These are phyloP conservation scores for Hyphantria cunea DNA, from an alignment of 1,140 invertebrate species.

Conservation along the genomic window DNA sequence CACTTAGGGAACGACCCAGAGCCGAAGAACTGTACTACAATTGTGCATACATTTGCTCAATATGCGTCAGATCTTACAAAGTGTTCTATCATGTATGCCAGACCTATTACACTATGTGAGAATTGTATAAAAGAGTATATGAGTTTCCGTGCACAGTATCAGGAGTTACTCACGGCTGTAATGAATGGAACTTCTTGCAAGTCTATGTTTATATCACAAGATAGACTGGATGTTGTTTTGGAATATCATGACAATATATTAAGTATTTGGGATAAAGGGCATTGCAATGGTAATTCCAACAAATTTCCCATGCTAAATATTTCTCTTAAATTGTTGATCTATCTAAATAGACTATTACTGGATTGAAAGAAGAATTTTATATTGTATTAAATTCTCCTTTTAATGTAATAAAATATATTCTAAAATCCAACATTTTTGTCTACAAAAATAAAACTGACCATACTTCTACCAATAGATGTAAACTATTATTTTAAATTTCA, in stretches of 20 bases:
- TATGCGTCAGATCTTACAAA: slow-evolving; percentile 77
- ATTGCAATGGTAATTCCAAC: slow-evolving; percentile 83
- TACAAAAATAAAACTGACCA: too few relatives aligned
- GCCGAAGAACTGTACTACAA: slow-evolving; percentile 46
- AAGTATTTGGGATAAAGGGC: slow-evolving; percentile 80
- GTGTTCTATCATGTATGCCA: slow-evolving; percentile 80
- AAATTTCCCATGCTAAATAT: too few relatives aligned
- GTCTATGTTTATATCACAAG: slow-evolving; percentile 79
- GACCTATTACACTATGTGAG: slow-evolving; percentile 82
- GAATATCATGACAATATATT: slow-evolving; percentile 77
- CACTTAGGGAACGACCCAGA: background rate
- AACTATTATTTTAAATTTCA: slow-evolving; percentile 44
- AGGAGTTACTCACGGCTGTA: slow-evolving; percentile 69
- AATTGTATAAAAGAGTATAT: slow-evolving; percentile 80
- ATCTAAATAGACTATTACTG: too few relatives aligned
- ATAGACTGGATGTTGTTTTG: slow-evolving; percentile 81
- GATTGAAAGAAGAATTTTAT: too few relatives aligned
- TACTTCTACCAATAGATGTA: background rate
- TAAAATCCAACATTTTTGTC: too few relatives aligned
- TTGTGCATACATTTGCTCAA: slow-evolving; percentile 72
- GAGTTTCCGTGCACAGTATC: slow-evolving; percentile 71
- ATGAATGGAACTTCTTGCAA: slow-evolving; percentile 80
- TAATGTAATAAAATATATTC: too few relatives aligned
- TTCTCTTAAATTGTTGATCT: too few relatives aligned
- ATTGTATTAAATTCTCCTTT: too few relatives aligned